These are phyloP conservation scores for Anoncus sp. DNA, from an alignment of 2,888 invertebrate species.

Conservation along the genomic window DNA sequence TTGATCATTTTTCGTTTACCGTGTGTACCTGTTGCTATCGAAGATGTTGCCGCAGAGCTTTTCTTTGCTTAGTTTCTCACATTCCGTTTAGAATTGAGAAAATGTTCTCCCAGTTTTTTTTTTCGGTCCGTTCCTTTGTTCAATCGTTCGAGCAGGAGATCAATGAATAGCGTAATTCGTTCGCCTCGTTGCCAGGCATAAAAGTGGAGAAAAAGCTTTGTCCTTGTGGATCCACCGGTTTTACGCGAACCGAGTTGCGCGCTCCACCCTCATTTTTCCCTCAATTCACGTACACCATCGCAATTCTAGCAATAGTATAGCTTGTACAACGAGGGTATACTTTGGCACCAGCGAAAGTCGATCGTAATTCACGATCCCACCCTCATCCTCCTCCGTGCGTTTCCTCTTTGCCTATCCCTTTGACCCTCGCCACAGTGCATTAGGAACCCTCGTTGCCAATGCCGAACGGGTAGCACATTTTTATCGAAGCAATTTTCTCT, in stretches of 20 bases:
- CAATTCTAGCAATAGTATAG: conserved; percentile 35
- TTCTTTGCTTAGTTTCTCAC: conserved; percentile 17
- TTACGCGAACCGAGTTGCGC: conserved; percentile 45
- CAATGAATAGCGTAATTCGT: conserved; percentile 58
- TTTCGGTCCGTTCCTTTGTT: conserved; percentile 36
- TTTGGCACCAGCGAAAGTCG: conserved; percentile 58
- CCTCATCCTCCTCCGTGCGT: conserved; percentile 33
- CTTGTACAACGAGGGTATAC: conserved; percentile 48
- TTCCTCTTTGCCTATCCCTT: conserved; percentile 44
- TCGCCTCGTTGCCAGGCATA: conserved; percentile 59
- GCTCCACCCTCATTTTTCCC: conserved; percentile 61
- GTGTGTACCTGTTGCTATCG: background rate
- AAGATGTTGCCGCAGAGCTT: background rate
- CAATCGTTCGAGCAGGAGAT: conserved; percentile 53
- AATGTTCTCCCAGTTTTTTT: conserved; percentile 27
- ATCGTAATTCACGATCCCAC: conserved; percentile 58
- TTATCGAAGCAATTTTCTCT: conserved; percentile 70
- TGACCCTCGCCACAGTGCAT: conserved; percentile 62
- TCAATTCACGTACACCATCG: conserved; percentile 48
- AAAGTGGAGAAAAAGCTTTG: conserved; percentile 60
- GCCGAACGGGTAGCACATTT: conserved; percentile 70
- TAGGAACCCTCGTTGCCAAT: conserved; percentile 68
- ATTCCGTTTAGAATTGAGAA: conserved; percentile 20
- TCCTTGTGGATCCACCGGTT: conserved; percentile 52
- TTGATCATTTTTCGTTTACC: background rate